A percentile compares a stretch with the other conserved stretches of the same genome.
Evolutionary conservation across 1,140 invertebrate species (phyloP).

Genomic region (Chymomyza costata): DNA sequence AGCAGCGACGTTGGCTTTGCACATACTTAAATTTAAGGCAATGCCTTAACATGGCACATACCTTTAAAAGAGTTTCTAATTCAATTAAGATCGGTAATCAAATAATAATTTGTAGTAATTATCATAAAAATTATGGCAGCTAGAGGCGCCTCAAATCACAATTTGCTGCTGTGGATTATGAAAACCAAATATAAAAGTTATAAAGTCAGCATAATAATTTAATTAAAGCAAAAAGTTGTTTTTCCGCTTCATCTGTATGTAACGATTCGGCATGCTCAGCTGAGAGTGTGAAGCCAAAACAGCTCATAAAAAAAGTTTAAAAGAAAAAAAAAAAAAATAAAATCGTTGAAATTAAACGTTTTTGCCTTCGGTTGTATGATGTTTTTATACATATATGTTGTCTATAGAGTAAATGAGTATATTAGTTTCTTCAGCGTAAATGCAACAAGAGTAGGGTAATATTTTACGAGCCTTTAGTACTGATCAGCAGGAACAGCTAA

Average conservation of each 20-base stretch:
- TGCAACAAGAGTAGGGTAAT: no score
- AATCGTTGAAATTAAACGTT: constrained; percentile 7
- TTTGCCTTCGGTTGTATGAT: constrained; percentile 8
- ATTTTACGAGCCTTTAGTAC: no score
- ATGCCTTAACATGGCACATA: no score
- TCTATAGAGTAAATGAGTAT: no score
- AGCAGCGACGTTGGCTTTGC: constrained; percentile 43
- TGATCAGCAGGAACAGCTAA: no score
- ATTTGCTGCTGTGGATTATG: constrained; percentile 26
- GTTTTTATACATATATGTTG: no score
- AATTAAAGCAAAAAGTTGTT: constrained; percentile 47
- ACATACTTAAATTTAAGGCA: no score
- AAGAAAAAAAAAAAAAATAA: constrained; percentile 7
- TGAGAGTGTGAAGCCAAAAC: constrained; percentile 28
- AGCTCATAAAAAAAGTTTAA: constrained; percentile 22
- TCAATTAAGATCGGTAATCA: no score
- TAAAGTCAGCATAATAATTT: constrained; percentile 38
- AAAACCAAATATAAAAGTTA: constrained; percentile 26
- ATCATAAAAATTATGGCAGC: no score
- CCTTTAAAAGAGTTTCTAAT: no score
- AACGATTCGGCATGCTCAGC: constrained; percentile 4
- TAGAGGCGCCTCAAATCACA: constrained; percentile 26
- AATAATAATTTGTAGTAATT: no score
- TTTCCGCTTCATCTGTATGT: constrained; percentile 41
- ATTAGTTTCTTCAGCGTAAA: no score